Base-by-base conservation (phyloP, 2,888 invertebrate genomes). In the Oxytorus armatus region DNA sequence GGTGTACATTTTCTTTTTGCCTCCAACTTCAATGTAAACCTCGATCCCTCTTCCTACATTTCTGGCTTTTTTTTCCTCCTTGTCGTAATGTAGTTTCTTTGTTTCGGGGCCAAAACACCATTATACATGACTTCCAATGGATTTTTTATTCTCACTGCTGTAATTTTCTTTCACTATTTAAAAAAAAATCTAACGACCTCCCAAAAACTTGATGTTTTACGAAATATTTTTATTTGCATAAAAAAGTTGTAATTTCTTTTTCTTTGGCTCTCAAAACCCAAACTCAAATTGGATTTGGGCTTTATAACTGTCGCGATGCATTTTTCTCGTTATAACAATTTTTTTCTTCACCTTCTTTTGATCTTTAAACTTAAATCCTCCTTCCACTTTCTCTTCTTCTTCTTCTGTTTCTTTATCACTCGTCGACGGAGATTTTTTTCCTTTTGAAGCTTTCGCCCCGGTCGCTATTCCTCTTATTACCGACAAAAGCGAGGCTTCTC, bases 391-490 rank as follows among this genome's bases (percentile, higher is more conserved):
- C n/a, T 11, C 14, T 53, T 53, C 11, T n/a, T 14, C 2, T 29
- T 29, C 29, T 29, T 29, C 29, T 29, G 10, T 0, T 21, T 36
- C 21, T 66, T 14, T 8, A n/a, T 3, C 5, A 18, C 39, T 39
- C 39, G 21, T 18, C 39, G 3, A 10, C 3, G 16, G 11, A 16
- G 21, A 18, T 29, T 21, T 42, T 23, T 33, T 21, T 39, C 21
- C 16, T 25, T 65, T 65, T 49, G 65, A 65, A 65, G 29, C 14
- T 65, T 47, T 16, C n/a, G 10, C 18, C 33, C 11, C 14, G 1
- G 18, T 18, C n/a, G 29, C 3, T 47, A 10, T 47, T 47, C n/a
- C 29, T 33, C 47, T 49, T 51, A 36, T 66, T 66, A 66, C 51
- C 36, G 49, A 36, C 21, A 39, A 49, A 51, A 51, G 51, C 4